These are phyloP conservation scores for Eumerus sabulonum DNA, from an alignment of 2,888 invertebrate species.

Conservation along the genomic window DNA sequence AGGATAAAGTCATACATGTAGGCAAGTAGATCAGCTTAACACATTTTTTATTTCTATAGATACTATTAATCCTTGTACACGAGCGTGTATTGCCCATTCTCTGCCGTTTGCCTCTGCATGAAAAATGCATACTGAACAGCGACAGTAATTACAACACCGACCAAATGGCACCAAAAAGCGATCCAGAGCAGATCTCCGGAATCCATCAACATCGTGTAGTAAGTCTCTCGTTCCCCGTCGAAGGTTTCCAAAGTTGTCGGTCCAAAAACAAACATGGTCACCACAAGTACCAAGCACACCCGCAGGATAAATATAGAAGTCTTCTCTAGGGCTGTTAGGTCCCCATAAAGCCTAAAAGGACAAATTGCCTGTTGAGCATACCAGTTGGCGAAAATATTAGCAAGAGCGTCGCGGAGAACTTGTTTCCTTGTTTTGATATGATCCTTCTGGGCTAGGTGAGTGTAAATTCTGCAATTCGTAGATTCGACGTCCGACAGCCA, in stretches of 20 bases:
- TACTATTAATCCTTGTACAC: no score
- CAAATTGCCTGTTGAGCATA: constrained; percentile 22
- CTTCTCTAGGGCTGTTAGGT: constrained; percentile 31
- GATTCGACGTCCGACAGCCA: constrained; percentile 58
- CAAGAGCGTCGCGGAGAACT: constrained; percentile 22
- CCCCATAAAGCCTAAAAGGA: constrained; percentile 7
- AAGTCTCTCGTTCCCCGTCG: constrained; percentile 70
- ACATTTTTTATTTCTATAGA: no score
- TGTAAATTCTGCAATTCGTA: not conserved
- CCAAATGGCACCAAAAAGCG: constrained; percentile 16
- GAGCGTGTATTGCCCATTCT: not conserved
- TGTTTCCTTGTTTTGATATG: not conserved
- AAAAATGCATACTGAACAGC: not conserved
- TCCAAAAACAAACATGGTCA: constrained; percentile 48
- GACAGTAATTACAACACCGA: constrained; percentile 1
- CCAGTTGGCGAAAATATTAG: constrained; percentile 38
- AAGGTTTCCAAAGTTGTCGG: constrained; percentile 68
- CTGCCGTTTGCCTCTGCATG: not conserved
- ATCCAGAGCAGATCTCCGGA: constrained; percentile 15
- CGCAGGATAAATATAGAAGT: constrained; percentile 25
- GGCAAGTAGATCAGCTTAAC: no score
- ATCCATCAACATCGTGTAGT: constrained; percentile 49
- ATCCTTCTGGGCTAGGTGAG: not conserved
- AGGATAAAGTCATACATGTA: no score
- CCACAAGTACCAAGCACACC: constrained; percentile 22